Base-by-base conservation (phyloP, 2,113 vertebrate species). In the Ovibos moschatus region DNA sequence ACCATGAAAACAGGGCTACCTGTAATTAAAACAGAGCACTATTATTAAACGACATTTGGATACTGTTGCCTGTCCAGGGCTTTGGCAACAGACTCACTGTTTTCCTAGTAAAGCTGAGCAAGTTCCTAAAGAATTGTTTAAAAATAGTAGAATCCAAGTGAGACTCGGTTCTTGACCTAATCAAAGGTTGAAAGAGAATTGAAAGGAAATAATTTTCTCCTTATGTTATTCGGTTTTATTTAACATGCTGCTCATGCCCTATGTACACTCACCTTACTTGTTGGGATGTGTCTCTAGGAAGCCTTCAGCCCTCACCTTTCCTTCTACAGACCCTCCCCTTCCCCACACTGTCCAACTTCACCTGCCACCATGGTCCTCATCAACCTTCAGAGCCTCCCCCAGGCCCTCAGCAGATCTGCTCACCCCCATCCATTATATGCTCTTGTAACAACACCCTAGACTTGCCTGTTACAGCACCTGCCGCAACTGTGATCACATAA, bases 401-500 rank as follows among this genome's bases (percentile, higher is more conserved):
- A 2, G 17, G 3, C 9, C 36, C 2, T 15, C 21, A 7, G 40
- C 47, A 21, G 27, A 58, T 40, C 17, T 17, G 33, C 36, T 43
- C 71, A n/a, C 0, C 3, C 25, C 21, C 9, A 6, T 30, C 10
- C 71, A 33, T 6, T 4, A 3, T 8, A 13, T 2, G 60, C 12
- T 33, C 82, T 33, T 45, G 2, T 16, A 7, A 53, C 53, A 21
- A 47, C 60, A 21, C 9, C 30, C 47, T 2, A 58, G 23, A 1
- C 21, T 76, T 33, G 1, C 36, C 16, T 0, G 0, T 10, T n/a
- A 4, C 6, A 10, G 10, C 28, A 5, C 8, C 7, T 7, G 47
- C n/a, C 40, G 4, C 28, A 12, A 9, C 0, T 1, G 55, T 11
- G 10, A 2, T 28, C 23, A 28, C 21, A 28, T 7, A 9, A 2